Base-by-base conservation (phyloP, 1,140 invertebrate genomes). In the Euborellia annulipes region DNA sequence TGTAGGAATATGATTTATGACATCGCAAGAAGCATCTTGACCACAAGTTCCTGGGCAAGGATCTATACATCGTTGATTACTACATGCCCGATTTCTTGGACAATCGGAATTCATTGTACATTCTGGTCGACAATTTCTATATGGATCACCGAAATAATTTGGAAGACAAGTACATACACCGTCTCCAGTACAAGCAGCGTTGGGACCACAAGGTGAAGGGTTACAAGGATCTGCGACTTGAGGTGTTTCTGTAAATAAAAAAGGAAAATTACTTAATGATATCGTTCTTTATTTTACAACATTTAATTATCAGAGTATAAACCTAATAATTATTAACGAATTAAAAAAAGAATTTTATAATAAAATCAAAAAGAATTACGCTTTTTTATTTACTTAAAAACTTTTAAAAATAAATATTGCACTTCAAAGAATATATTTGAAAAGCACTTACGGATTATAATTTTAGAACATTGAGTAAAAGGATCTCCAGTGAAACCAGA, bases 41-140 rank as follows among this genome's bases (percentile, higher is more conserved):
- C 80, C 84, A 57, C 85, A 87, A 1, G 79, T 79, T 37, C 78
- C 79, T n/a, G 72, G 66, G 54, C 83, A 86, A 16, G 81, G 81
- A 68, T 85, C 75, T 2, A 75, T 64, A 55, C 82, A 86, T 58
- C 78, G 78, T 50, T 78, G 76, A 52, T 76, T 75, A 43, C 75
- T 72, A 55, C 85, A 89, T 2, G 82, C 75, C 61, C 75, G 82
- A 37, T 73, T 69, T 36, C 75, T 68, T 2, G 80, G 65, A 59
- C 85, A 90, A 47, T 90, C 85, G 1, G 81, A 76, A 58, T 85
- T 89, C 54, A 84, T 72, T 0, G 84, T 78, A 61, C 85, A 90
- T 62, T 89, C 84, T 13, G 85, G 85, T 50, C 82, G 64, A 60
- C 86, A 89, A 16, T 61, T 64, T 0, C 51, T 52, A 42, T 68